phyloP scores from a whole-genome alignment of 1,140 invertebrate genomes.

The Drosophila aff. region DNA sequence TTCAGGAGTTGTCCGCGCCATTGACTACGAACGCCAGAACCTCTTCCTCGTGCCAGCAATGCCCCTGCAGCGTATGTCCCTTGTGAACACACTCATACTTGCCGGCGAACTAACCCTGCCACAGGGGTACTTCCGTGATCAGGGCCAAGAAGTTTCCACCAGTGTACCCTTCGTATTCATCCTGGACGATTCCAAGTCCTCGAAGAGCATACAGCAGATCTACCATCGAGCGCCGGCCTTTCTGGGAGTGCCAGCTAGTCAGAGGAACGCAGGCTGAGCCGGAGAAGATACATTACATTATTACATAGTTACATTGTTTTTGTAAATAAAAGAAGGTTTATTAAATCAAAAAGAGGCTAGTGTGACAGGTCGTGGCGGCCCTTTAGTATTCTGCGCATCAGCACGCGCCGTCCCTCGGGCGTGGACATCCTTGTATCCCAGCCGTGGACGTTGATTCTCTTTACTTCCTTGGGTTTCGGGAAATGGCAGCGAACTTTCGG shows the following conservation, averaged over 20 bases:
- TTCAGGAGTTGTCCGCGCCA: slow-evolving; percentile 74
- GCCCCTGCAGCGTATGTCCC: slow-evolving; percentile 17
- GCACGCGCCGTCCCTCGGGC: slow-evolving; percentile 87
- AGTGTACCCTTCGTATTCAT: slow-evolving; percentile 71
- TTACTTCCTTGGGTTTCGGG: slow-evolving; percentile 90
- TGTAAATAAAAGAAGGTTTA: slow-evolving; percentile 42
- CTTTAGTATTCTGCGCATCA: slow-evolving; percentile 92
- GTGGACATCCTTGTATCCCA: slow-evolving; percentile 90
- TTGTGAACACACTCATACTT: slow-evolving; percentile 64
- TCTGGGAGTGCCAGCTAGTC: slow-evolving; percentile 25
- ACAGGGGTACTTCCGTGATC: slow-evolving; percentile 67
- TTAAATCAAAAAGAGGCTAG: slow-evolving; percentile 82
- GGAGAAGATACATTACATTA: no score
- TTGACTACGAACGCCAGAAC: slow-evolving; percentile 53
- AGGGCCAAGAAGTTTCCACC: slow-evolving; percentile 53
- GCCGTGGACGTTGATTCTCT: slow-evolving; percentile 89
- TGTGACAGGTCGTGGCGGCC: slow-evolving; percentile 90
- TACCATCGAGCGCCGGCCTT: slow-evolving; percentile 61
- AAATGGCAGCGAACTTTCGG: slow-evolving; percentile 88
- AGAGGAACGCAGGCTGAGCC: slow-evolving; percentile 1
- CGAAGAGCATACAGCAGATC: slow-evolving; percentile 77
- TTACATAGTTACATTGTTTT: neutral
- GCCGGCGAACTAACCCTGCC: slow-evolving; percentile 72
- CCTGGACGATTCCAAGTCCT: slow-evolving; percentile 60
- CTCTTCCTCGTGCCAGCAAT: slow-evolving; percentile 72